Evolutionary conservation across 2,797 vertebrate genomes (phyloP), one percentile per base, ranked within the genome.

Genomic region (Halcyon smyrnensis): DNA sequence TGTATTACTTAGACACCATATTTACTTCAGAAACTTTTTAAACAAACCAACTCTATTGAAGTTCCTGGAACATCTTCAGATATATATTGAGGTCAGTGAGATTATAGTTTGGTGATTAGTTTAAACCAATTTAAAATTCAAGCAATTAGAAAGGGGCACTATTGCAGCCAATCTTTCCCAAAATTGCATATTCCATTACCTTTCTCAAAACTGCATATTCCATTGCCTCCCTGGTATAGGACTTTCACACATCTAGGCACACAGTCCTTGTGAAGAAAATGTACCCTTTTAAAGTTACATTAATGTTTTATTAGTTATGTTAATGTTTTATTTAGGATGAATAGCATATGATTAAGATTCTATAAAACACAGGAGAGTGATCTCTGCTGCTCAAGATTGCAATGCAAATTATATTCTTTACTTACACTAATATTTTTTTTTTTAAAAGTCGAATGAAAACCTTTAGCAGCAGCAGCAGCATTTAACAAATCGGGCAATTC

Each of bases 381-480:
- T 43, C 36, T 63, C 48, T 79, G 32, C 3, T 19, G 11, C 39
- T 89, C 11, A 15, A 68, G 62, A 85, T 13, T 79, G 32, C 4
- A 87, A 60, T 53, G 32, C 15, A 84, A 92, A 73, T 80, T 11
- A 50, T 71, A 45, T 37, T 59, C 95, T 93, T 91, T 53, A 36
- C 25, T 84, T 86, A 46, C 12, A 12, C 2, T 83, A 36, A 57
- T 53, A 11, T 64, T 56, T 57, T 45, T 23, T 7, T 69, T 92
- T 67, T 37, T 20, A 84, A 15, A 11, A 76, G 11, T 45, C 23
- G 2, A 39, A 81, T 50, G 41, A 56, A 82, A 81, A 67, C 3
- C 7, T 18, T 36, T 69, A 75, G 2, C 64, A 83, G 2, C 64
- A 83, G 2, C 64, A 83, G 5, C 30, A 80, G 1, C 41, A 75